A percentile compares a stretch with the other conserved stretches of the same genome.
Evolutionary conservation across 2,113 vertebrate species (phyloP).

Genomic region (Siphamia tubifer): DNA sequence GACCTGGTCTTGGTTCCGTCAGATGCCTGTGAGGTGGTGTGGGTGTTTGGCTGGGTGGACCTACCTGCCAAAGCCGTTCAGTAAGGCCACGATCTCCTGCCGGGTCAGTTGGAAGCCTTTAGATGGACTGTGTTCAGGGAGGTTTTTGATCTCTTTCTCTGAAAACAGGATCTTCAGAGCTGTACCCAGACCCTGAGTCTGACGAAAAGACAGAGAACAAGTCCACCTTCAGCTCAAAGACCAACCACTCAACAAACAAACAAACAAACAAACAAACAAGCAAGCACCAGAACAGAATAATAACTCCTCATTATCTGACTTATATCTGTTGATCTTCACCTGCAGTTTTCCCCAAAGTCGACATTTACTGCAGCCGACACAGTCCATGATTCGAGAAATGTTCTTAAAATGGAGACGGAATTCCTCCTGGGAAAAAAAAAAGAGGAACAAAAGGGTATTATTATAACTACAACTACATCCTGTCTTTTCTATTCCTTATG

Average conservation of each 20-base stretch:
- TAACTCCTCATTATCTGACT: too few species aligned
- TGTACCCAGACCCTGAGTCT: constrained; percentile 96
- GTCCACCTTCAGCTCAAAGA: too few species aligned
- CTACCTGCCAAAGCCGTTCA: constrained; percentile 94
- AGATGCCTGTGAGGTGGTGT: too few species aligned
- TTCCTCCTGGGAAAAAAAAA: constrained; percentile 90
- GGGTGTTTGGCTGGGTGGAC: not conserved
- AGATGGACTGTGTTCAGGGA: constrained; percentile 90
- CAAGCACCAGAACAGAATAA: too few species aligned
- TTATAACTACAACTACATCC: not conserved
- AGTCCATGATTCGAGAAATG: constrained; percentile 98
- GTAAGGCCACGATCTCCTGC: constrained; percentile 93
- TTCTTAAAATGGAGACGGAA: constrained; percentile 97
- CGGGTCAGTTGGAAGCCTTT: constrained; percentile 95
- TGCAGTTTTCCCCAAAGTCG: constrained; percentile 96
- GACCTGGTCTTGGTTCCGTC: too few species aligned
- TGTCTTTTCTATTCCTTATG: too few species aligned
- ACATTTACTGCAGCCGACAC: constrained; percentile 96
- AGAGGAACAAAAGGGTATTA: too few species aligned
- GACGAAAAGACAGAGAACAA: not conserved
- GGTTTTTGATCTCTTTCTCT: constrained; percentile 94
- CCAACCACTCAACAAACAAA: too few species aligned
- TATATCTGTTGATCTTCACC: constrained; percentile 80
- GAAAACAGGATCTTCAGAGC: constrained; percentile 97
- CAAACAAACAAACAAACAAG: too few species aligned